A percentile compares a stretch with the other conserved stretches of the same genome.
Conservation (phyloP, 2,797 vertebrate species). For the Cynopterus sphinx region DNA sequence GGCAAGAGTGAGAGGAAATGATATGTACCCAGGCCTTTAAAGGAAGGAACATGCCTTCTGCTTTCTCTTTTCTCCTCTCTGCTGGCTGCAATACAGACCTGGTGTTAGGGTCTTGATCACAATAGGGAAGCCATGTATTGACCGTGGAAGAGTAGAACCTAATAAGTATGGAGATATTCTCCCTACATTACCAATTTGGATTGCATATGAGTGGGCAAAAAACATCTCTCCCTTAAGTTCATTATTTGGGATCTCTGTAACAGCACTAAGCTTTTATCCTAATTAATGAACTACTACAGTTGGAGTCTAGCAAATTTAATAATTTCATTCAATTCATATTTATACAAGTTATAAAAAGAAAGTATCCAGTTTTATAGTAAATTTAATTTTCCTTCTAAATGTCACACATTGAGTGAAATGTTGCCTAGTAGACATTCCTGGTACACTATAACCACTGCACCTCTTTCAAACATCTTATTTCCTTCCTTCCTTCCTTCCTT, state of each 20-base stretch:
- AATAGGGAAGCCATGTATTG: not conserved
- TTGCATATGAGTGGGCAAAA: not conserved
- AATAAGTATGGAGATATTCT: accelerated
- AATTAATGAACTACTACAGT: not conserved
- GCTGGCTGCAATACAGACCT: not conserved
- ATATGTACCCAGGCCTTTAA: not conserved
- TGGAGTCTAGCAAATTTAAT: not conserved
- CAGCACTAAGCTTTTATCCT: not conserved
- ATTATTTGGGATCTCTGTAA: not conserved
- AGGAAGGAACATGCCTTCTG: not conserved
- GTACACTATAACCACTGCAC: too few species aligned
- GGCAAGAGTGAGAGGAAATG: not conserved
- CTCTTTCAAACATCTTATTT: not conserved
- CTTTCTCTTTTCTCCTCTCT: not conserved
- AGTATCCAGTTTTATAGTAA: not conserved
- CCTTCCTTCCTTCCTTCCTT: not conserved
- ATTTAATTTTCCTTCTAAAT: conserved; percentile 19
- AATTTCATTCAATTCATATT: not conserved
- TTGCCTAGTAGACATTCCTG: not conserved
- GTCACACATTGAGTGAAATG: not conserved
- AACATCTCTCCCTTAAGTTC: not conserved
- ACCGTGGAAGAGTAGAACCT: not conserved
- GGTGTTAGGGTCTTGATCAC: not conserved
- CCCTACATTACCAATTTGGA: not conserved
- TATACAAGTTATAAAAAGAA: not conserved